phyloP scores from a whole-genome alignment of 2,797 vertebrate species.

The Glossophaga mutica region DNA sequence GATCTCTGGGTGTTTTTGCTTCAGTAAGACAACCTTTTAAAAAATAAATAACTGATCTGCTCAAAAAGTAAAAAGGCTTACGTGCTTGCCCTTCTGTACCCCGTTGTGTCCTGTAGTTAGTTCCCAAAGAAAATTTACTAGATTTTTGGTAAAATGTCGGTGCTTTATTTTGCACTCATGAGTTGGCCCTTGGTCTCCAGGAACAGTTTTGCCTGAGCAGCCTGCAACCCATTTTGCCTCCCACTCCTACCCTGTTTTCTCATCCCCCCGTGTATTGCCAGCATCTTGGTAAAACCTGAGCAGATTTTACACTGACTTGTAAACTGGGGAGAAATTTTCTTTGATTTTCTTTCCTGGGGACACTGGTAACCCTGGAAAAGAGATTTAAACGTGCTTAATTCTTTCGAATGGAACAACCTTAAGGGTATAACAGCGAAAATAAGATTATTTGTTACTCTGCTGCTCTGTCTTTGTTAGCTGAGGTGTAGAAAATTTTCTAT shows the following conservation, averaged over 20 bases:
- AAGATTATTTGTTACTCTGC: background rate
- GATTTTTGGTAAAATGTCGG: background rate
- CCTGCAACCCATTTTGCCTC: background rate
- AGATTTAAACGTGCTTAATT: background rate
- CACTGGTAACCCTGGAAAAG: background rate
- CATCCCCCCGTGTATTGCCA: background rate
- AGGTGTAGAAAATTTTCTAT: background rate
- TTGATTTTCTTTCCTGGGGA: background rate
- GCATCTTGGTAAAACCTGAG: background rate
- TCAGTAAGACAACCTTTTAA: background rate
- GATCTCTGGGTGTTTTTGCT: background rate
- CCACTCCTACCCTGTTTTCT: background rate
- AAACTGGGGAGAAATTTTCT: background rate
- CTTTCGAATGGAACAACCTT: background rate
- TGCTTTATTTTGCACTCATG: background rate
- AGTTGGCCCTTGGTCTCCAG: background rate
- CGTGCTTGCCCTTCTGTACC: background rate
- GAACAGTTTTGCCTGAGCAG: background rate
- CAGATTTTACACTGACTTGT: background rate
- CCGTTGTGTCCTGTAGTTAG: background rate
- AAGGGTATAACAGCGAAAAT: background rate
- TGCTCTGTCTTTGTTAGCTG: background rate
- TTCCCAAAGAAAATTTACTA: background rate
- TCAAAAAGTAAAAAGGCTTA: background rate
- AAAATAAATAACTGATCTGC: background rate